Evolutionary conservation across 2,888 invertebrate species (phyloP), one percentile per base, ranked within the genome.

Genomic region (Agrenia bidenticulata): DNA sequence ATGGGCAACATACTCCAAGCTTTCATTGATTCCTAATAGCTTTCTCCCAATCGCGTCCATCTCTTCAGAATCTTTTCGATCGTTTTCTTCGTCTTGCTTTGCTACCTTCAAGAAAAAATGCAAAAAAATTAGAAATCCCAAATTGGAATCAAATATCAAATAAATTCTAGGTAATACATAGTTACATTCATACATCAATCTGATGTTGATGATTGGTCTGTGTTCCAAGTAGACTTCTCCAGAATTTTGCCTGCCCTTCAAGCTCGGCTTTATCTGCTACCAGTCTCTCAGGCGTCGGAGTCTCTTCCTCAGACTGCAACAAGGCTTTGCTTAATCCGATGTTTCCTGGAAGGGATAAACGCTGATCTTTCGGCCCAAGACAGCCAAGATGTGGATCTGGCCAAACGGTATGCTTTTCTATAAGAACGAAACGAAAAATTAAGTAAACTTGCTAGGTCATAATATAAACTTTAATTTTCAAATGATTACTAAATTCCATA

Each of bases 311-410:
- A 13, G 61, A 27, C 26, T 24, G 13, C 21, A 26, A 60, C 26
- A 74, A 45, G 1, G 67, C 32, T 49, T 64, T 68, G 0, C 87
- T 88, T 17, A 87, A 85, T 0, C 89, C 89, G 0, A 87, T 82
- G 67, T 85, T 84, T 61, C 88, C 88, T 21, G 87, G 88, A 68
- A 89, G 80, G 75, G 86, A 87, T 77, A 89, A 86, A 21, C 89
- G 83, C 78, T 86, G 86, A 26, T 87, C 87, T 61, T 82, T 81
- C 0, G 85, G 84, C 13, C 86, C 85, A 19, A 89, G 79, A 26
- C 88, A 78, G 76, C 88, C 88, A 84, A 88, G 85, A 77, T 87
- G 86, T 4, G 87, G 85, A 78, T 75, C 68, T 23, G 71, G 71
- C 71, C 71, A 72, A 42, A 72, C 63, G 9, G 67, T 72, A 5